Percentiles rank a stretch among this genome's conserved stretches.
phyloP scores from a whole-genome alignment of 1,140 invertebrate species.

The Aphis craccivora region DNA sequence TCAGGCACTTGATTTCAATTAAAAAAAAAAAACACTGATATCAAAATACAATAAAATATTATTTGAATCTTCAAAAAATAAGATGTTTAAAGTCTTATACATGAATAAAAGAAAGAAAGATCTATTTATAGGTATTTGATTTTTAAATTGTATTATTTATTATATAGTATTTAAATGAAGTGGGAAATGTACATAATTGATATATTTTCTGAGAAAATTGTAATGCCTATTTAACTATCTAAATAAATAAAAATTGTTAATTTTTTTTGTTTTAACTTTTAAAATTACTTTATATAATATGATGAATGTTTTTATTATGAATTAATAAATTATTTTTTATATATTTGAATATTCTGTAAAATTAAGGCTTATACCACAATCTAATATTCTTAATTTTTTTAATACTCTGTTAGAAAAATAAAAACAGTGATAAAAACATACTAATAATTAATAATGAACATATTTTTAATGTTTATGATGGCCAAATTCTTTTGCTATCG shows the following conservation, averaged over 20 bases:
- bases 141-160: background rate
- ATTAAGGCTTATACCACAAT: background rate
- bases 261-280: background rate
- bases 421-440: background rate
- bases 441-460: background rate
- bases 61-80: background rate
- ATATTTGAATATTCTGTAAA: background rate
- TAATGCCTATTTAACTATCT: background rate
- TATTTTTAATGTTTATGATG: background rate
- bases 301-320: background rate
- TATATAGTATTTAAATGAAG: background rate
- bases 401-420: background rate
- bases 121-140: background rate
- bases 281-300: background rate
- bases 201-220: background rate
- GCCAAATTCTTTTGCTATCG: background rate
- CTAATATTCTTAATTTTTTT: background rate
- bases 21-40: conserved; percentile 11
- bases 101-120: background rate
- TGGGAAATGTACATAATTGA: background rate
- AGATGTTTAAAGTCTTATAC: background rate
- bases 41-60: conserved; percentile 2
- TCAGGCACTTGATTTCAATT: conserved; percentile 22
- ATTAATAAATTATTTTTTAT: background rate
- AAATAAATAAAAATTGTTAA: conserved; percentile 9